Conservation (phyloP, 2,113 vertebrate species). For the Tetraodon nigroviridis region DNA sequence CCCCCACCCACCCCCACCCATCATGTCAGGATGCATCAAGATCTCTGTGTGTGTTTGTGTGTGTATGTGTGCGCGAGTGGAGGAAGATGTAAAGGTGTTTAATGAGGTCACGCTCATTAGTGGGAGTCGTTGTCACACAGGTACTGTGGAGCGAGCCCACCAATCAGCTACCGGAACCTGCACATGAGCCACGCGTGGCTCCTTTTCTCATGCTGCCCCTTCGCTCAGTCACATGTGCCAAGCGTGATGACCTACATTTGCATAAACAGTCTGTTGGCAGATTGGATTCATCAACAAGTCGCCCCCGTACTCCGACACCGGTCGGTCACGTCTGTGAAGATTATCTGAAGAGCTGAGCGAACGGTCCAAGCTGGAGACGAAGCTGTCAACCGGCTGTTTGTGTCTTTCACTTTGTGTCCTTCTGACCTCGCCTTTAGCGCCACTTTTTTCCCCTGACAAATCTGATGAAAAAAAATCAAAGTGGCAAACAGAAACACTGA, state of each 20-base stretch:
- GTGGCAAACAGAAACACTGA: slow-evolving; percentile 41
- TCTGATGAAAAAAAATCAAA: slow-evolving; percentile 49
- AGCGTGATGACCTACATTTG: slow-evolving; percentile 67
- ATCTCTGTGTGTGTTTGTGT: slow-evolving; percentile 2
- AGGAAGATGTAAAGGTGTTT: slow-evolving; percentile 18
- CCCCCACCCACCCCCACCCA: background rate
- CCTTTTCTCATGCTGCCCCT: slow-evolving; percentile 24
- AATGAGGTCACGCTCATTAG: slow-evolving; percentile 46
- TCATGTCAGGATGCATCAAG: slow-evolving; percentile 30
- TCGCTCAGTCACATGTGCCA: slow-evolving; percentile 43
- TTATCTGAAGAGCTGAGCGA: slow-evolving; percentile 8
- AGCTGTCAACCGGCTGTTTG: background rate
- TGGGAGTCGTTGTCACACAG: slow-evolving; percentile 32
- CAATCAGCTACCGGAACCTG: slow-evolving; percentile 10
- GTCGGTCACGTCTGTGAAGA: slow-evolving; percentile 41
- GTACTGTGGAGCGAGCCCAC: slow-evolving; percentile 23
- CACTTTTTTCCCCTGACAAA: slow-evolving; percentile 34
- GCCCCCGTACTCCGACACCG: slow-evolving; percentile 25
- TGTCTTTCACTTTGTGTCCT: slow-evolving; percentile 29
- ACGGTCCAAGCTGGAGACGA: slow-evolving; percentile 3
- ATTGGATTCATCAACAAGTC: slow-evolving; percentile 39
- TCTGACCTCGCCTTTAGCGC: slow-evolving; percentile 38
- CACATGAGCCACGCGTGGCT: background rate
- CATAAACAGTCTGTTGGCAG: slow-evolving; percentile 47
- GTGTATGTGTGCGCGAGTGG: background rate